Evolutionary conservation across 2,888 invertebrate species (phyloP), one percentile per base, ranked within the genome.

Genomic region (Drosophila infuscata): DNA sequence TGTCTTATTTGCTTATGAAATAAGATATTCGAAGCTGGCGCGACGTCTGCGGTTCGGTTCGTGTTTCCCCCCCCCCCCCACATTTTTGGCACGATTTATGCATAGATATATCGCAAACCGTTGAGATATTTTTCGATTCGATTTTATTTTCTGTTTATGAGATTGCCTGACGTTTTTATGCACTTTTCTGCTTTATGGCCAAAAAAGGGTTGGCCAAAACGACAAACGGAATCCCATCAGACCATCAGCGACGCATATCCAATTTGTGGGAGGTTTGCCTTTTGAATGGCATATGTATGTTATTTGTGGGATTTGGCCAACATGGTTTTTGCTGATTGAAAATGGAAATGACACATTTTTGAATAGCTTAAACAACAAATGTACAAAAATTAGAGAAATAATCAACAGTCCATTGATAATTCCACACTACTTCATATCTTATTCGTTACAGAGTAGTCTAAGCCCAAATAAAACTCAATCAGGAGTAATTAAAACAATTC

Each of bases 121-220:
- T 70, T 59, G 46, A 53, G 57, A 57, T 62, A 57, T 71, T 67
- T 69, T 41, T 68, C 72, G 41, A 66, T 79, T 89, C 74, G 73
- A 75, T 89, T 89, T 90, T 90, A 87, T 87, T 88, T 83, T 46
- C 90, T 90, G 91, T 90, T 87, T 90, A 87, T 89, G 89, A 83
- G 88, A 68, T 78, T 83, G 85, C 76, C 65, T 90, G 87, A 90
- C 89, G 76, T 84, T 82, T 87, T 83, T 83, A 90, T 86, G 83
- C 72, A 70, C 67, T 69, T 74, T 71, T 64, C 82, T 76, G 79
- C 53, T 81, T 81, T 77, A 81, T 78, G 82, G 60, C 65, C 48
- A 49, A 74, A 56, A 52, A 83, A 89, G 81, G 82, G 72, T 74
- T 83, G 46, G 53, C 64, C 32, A 2, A 38, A 53, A 51, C 62